phyloP scores from a whole-genome alignment of 2,113 vertebrate genomes.

The Hydrolagus affinis region DNA sequence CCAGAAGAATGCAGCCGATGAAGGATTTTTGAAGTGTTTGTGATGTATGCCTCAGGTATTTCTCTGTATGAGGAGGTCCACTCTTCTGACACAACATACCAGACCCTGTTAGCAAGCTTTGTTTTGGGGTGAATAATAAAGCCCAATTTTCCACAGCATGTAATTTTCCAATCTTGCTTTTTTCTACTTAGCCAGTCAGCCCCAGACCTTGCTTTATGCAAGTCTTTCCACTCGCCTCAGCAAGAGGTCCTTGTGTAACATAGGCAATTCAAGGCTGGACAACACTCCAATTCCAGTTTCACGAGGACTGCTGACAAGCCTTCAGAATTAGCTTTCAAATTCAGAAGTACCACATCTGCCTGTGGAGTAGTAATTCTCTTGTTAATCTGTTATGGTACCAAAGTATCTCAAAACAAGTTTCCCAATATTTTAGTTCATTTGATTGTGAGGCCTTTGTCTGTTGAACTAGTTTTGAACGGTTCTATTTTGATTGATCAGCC shows the following conservation, averaged over 20 bases:
- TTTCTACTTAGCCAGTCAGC: background rate
- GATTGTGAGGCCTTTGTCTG: background rate
- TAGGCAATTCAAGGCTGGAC: background rate
- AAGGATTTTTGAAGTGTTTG: slow-evolving; percentile 43
- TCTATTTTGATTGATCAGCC: background rate
- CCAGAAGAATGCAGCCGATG: slow-evolving; percentile 39
- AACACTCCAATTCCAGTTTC: background rate
- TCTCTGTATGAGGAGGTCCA: slow-evolving; percentile 43
- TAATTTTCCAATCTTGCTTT: background rate
- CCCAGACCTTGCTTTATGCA: slow-evolving; percentile 30
- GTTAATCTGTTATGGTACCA: background rate
- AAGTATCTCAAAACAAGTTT: background rate
- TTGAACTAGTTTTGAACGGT: background rate
- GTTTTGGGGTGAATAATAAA: slow-evolving; percentile 31
- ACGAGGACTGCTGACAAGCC: background rate
- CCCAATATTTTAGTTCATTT: background rate
- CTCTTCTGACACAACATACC: slow-evolving; percentile 31
- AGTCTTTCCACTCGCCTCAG: background rate
- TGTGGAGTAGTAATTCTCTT: background rate
- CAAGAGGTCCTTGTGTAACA: background rate
- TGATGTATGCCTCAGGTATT: slow-evolving; percentile 43
- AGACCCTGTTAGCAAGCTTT: slow-evolving; percentile 29
- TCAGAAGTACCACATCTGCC: background rate
- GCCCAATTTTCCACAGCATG: background rate
- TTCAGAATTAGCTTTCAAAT: background rate